These are phyloP conservation scores for Ibidorhyncha struthersii DNA, from an alignment of 2,113 vertebrate genomes.

Conservation along the genomic window DNA sequence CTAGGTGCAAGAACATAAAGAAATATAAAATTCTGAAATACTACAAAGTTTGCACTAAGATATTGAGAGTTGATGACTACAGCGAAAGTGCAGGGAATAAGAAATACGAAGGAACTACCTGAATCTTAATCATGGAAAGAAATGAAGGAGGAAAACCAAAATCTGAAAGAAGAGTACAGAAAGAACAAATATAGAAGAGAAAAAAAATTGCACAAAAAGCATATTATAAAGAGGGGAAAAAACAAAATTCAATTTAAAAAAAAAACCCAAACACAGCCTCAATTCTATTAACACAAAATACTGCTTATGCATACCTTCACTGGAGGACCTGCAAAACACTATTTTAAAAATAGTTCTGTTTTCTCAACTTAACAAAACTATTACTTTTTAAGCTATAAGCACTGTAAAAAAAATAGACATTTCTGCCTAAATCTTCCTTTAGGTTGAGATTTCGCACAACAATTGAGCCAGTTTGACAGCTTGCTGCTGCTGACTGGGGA, in stretches of 20 bases:
- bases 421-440: background rate
- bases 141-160: background rate
- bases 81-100: background rate
- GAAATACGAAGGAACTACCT: background rate
- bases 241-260: background rate
- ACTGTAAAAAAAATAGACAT: background rate
- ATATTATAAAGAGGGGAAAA: background rate
- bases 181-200: background rate
- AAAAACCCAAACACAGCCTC: background rate
- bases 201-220: background rate
- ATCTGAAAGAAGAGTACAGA: background rate
- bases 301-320: background rate
- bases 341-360: background rate
- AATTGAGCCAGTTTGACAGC: constrained; percentile 49
- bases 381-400: background rate
- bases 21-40: background rate
- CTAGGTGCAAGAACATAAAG: background rate
- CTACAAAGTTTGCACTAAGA: background rate
- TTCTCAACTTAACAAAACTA: background rate
- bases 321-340: background rate
- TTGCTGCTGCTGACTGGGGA: background rate
- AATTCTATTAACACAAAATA: background rate
- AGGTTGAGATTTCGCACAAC: constrained; percentile 25
- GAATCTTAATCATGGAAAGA: background rate
- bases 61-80: background rate